Conservation (phyloP, 2,888 invertebrate genomes). For the Lasius platythorax region DNA sequence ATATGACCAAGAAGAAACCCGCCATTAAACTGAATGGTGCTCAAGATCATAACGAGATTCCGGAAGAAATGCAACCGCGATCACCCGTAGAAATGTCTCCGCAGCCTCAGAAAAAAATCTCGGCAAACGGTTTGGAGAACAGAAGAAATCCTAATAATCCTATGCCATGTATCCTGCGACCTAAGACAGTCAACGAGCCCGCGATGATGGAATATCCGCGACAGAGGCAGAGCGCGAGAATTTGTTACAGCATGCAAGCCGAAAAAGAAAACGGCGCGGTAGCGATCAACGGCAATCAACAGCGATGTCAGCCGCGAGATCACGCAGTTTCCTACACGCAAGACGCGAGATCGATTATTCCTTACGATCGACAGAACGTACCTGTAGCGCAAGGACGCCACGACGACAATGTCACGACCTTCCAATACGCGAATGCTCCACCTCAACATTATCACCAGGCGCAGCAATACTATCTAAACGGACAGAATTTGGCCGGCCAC, state of each 20-base stretch:
- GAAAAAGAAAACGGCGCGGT: conserved; percentile 70
- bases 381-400: neutral
- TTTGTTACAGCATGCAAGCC: conserved; percentile 62
- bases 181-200: conserved; percentile 41
- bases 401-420: neutral
- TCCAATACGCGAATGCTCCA: conserved; percentile 35
- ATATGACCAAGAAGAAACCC: conserved; percentile 65
- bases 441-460: conserved; percentile 65
- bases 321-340: neutral
- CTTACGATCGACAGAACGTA: conserved; percentile 44
- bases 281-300: neutral
- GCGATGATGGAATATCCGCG: conserved; percentile 68
- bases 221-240: conserved; percentile 58
- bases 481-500: conserved; percentile 46
- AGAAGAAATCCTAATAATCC: conserved; percentile 75
- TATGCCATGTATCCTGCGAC: conserved; percentile 28
- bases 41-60: conserved; percentile 71
- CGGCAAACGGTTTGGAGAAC: conserved; percentile 80
- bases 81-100: neutral
- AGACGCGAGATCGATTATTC: conserved; percentile 2
- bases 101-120: conserved; percentile 50
- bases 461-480: conserved; percentile 65
- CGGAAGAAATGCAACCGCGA: conserved; percentile 40
- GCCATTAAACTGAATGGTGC: conserved; percentile 74
- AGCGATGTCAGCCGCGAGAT: neutral